Evolutionary conservation across 2,113 vertebrate species (phyloP).

Genomic region (Paradisaea rubra): DNA sequence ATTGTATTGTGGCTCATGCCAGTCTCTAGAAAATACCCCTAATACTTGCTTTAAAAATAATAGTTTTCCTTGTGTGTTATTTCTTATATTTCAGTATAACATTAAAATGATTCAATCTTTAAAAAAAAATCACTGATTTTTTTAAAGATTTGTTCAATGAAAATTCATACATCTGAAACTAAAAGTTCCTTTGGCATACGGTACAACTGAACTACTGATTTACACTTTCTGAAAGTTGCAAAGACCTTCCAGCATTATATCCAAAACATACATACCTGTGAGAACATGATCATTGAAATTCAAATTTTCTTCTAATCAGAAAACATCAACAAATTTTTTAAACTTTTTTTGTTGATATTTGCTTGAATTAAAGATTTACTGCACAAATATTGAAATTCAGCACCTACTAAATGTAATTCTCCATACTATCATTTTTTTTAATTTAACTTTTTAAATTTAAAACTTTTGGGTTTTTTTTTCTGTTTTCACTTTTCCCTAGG

Average conservation of each 20-base stretch:
- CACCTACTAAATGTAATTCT: neutral
- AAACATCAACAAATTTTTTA: neutral
- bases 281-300: neutral
- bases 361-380: neutral
- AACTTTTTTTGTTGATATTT: neutral
- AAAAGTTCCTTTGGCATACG: neutral
- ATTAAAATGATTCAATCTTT: neutral
- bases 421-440: neutral
- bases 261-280: neutral
- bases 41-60: neutral
- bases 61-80: neutral
- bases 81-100: neutral
- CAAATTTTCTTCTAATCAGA: neutral
- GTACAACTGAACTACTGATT: neutral
- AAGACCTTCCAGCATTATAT: neutral
- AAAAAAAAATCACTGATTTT: rapidly evolving
- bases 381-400: neutral
- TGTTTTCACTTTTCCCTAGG: neutral
- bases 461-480: rapidly evolving
- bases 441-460: neutral
- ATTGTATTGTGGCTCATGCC: neutral
- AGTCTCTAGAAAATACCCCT: neutral
- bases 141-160: neutral
- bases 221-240: neutral
- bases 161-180: neutral